Evolutionary conservation across 2,797 vertebrate species (phyloP), one percentile per base, ranked within the genome.

Genomic region (Kryptolebias ocellatus): DNA sequence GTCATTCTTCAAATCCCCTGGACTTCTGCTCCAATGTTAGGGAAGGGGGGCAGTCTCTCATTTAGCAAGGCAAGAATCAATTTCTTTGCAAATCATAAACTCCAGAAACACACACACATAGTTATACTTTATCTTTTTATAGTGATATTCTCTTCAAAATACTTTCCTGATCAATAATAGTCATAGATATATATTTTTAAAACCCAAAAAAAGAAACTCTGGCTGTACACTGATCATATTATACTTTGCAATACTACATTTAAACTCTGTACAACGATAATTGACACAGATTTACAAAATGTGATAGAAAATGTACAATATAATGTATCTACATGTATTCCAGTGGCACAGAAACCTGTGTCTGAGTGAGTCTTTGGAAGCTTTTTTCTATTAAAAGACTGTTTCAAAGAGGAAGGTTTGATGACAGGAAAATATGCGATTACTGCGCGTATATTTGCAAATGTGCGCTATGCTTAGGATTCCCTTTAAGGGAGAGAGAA

Each of bases 301-400:
- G 68, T 86, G 72, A 87, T 92, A 90, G 56, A 93, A 93, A 93
- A 93, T 91, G 60, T 87, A 88, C 73, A 87, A 70, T 81, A 72
- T 79, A 46, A 75, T 75, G 72, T 75, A 66, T 83, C 76, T 71
- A 55, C 78, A 70, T 72, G 44, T 82, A 50, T 76, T 58, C 60
- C 68, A 57, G 64, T 69, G n/a, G 28, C 72, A 83, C 76, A 53
- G 68, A 44, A 12, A 64, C 39, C 55, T 57, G 67, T 67, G 75
- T 83, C 59, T 49, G 28, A 63, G 60, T 76, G 65, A 86, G 87
- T 91, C 90, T 91, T 89, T 93, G 91, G 87, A 90, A 88, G 86
- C 79, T 65, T 84, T 81, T 87, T 75, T 71, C 74, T 83, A 76
- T 79, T 81, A 60, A 83, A 64, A 73, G 53, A 79, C 45, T 67